Base-by-base conservation (phyloP, 2,888 invertebrate species). In the Gortyna flavago region DNA sequence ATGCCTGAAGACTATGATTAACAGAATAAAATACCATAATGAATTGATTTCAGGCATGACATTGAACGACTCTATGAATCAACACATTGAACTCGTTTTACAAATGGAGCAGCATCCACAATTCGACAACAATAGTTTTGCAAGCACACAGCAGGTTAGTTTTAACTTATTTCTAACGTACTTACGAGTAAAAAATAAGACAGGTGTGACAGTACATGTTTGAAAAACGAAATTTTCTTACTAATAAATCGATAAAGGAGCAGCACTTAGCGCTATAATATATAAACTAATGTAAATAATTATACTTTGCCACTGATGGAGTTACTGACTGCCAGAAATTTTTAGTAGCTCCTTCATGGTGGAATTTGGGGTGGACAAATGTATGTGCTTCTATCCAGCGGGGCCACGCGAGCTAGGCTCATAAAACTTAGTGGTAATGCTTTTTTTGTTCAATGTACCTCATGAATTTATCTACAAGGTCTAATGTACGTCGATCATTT, bases 61-160 rank as follows among this genome's bases (percentile, higher is more conserved):
- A 82, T 88, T 97, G 88, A 97, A 97, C 88, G 97, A 97, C 92
- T 96, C 96, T 67, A 97, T 97, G 97, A 97, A 97, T 91, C 97
- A 97, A 90, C 97, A 97, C 92, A 95, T 97, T 89, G 97, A 97
- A 93, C 95, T 97, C 86, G 97, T 97, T 86, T 91, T 97, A 89
- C 97, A 96, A 93, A 96, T 97, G 96, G 97, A 96, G 89, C 97
- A 96, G 87, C 97, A 97, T 89, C 96, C 96, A 62, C 97, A 96
- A 89, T 97, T 97, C 87, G 97, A 97, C 89, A 96, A 95, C 93
- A 96, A 94, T 90, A 96, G 95, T 88, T 97, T 97, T 89, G 97
- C 95, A 61, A 96, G 93, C 90, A 93, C 96, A 80, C 97, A 96
- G 89, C 97, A 97, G 95, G 97, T 96, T 86, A 29, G 76, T 83